A percentile compares a stretch with the other conserved stretches of the same genome.
Evolutionary conservation across 2,113 vertebrate genomes (phyloP).

Genomic region (Uropsilus gracilis): DNA sequence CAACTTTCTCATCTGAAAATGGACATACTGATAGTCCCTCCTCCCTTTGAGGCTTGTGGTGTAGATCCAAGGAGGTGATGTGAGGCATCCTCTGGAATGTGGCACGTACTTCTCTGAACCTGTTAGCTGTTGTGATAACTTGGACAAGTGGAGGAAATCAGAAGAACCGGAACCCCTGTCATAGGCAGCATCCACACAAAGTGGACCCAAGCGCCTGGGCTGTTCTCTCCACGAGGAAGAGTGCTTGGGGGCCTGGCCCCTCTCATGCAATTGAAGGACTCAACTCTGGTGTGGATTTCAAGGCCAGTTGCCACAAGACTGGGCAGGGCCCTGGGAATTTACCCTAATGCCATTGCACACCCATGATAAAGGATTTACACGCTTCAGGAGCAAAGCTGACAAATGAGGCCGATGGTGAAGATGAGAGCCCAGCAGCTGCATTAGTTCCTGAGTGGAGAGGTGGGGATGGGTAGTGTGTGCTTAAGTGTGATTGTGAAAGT

Average conservation of each 20-base stretch:
- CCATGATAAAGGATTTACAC: constrained; percentile 75
- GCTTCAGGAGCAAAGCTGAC: constrained; percentile 83
- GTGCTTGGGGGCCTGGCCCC: background rate
- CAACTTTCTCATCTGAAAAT: constrained; percentile 1
- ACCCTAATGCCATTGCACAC: constrained; percentile 76
- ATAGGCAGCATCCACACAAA: rapidly evolving
- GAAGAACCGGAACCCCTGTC: background rate
- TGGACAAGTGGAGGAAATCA: background rate
- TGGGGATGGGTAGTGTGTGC: constrained; percentile 36
- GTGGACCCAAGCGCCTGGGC: background rate
- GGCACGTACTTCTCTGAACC: rapidly evolving
- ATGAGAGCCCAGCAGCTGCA: constrained; percentile 67
- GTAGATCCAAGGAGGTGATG: background rate
- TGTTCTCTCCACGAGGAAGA: background rate
- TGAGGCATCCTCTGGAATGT: background rate
- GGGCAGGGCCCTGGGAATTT: constrained; percentile 68
- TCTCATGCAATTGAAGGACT: background rate
- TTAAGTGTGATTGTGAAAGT: background rate
- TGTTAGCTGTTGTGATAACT: no score
- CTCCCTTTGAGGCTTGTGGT: background rate
- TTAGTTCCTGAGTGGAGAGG: background rate
- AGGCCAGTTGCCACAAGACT: constrained; percentile 18
- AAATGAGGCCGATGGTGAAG: constrained; percentile 80
- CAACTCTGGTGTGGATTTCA: background rate
- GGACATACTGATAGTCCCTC: background rate